Base-by-base conservation (phyloP, 2,797 vertebrate genomes). In the Sebastes kiyomatsui region DNA sequence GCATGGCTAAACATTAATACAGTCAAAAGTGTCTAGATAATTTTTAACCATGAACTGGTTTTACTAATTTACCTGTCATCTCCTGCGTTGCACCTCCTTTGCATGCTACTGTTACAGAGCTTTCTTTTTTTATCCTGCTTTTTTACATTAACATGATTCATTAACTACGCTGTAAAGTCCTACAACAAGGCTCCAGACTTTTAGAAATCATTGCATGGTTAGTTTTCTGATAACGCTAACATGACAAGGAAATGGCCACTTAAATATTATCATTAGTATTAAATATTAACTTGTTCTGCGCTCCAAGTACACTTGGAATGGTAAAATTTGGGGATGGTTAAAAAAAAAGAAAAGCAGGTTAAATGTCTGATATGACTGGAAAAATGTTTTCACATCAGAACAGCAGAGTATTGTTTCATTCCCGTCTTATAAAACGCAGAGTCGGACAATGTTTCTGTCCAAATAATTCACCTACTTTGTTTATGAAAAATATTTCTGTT, bases 351-450 rank as follows among this genome's bases (percentile, higher is more conserved):
- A 77, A 14, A 20, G 1, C 2, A 33, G 3, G 2, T 35, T 35
- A 16, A 28, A 28, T 23, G 2, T 42, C 22, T 25, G 54, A 79
- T 42, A 14, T 32, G 32, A 25, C 25, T 61, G 42, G 22, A 62
- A 7, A n/a, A 70, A 46, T 27, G 13, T 7, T 56, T 62, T 54
- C 13, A 42, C 23, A 25, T 38, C 23, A 5, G 10, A 59, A 22
- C 10, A 27, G 38, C 4, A 30, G 9, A 54, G 14, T 68, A 49
- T 59, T 62, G 27, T 71, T 79, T 77, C 1, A 77, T 87, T 85
- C 77, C 81, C 5, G 42, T 85, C n/a, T 67, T 30, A 18, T 55
- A 49, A 38, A 38, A 56, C 2, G 1, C 14, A 68, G n/a, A 54
- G n/a, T 12, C 61, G 5, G 27, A 38, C 46, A 20, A 6, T 13